Base-by-base conservation (phyloP, 2,113 vertebrate species). In the Tetrao urogallus region DNA sequence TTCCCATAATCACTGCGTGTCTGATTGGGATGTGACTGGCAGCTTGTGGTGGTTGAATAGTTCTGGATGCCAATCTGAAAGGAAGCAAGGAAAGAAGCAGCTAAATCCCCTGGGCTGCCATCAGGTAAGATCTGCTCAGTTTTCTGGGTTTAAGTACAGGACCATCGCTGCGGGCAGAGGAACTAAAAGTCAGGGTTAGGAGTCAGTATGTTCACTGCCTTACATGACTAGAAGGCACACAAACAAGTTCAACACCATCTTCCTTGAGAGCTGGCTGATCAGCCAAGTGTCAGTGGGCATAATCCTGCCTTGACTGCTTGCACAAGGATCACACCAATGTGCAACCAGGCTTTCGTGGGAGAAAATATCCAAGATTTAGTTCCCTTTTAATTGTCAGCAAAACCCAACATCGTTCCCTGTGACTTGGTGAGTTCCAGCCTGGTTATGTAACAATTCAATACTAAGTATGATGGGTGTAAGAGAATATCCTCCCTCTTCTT, bases 1-100 rank as follows among this genome's bases (percentile, higher is more conserved):
- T 99, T 99, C 61, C 99, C 98, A n/a, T 99, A 99, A 97, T 99
- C 99, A 3, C 99, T 98, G 86, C 98, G 99, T 0, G 98, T 98
- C 92, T 98, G 98, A 92, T 98, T 98, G 79, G 98, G 98, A 34
- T 98, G 98, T 0, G 98, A 98, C 89, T 98, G 98, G 82, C 99
- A 99, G 73, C 98, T 98, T 52, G 96, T 98, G 4, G 98, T 98
- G 2, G 97, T 98, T 13, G 98, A 98, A 97, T 98, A 99, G 95
- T 98, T 99, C 97, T 99, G 98, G 94, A 99, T 98, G 48, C 99
- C 99, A 21, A 99, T 98, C 99, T 99, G 89, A 47, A 95, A 89
- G 43, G 22, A 87, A 71, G 52, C 52, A 54, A 54, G 30, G n/a
- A 88, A 90, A 34, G 27, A 88, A 86, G 38, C 43, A 42, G 20